These are phyloP conservation scores for Perca flavescens DNA, from an alignment of 2,113 vertebrate genomes.

Conservation along the genomic window DNA sequence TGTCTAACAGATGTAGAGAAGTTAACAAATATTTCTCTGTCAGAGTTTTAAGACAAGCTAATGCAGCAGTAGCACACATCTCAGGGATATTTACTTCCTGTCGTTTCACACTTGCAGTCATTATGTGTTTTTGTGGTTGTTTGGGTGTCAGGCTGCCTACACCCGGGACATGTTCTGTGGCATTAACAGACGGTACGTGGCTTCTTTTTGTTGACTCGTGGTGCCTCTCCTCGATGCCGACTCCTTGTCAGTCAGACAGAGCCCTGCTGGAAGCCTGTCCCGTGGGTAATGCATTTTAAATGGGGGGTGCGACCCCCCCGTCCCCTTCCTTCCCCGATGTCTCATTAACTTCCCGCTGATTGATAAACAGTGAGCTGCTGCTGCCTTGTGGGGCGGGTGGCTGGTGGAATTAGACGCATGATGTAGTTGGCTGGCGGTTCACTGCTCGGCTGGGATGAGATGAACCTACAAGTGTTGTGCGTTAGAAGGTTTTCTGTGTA, in stretches of 20 bases:
- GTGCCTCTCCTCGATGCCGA: neutral
- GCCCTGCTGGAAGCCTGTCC: slow-evolving; percentile 38
- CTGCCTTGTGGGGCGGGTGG: slow-evolving; percentile 21
- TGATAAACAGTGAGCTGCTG: slow-evolving; percentile 66
- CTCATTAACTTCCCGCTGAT: slow-evolving; percentile 77
- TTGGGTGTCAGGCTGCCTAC: slow-evolving; percentile 17
- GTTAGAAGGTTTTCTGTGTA: slow-evolving; percentile 4
- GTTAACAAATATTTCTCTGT: slow-evolving; percentile 33
- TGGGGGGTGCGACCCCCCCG: slow-evolving; percentile 38
- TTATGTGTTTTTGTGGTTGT: slow-evolving; percentile 17
- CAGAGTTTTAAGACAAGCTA: slow-evolving; percentile 16
- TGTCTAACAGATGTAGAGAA: slow-evolving; percentile 19
- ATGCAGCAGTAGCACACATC: slow-evolving; percentile 6
- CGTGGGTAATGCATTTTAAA: slow-evolving; percentile 71
- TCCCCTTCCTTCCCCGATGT: slow-evolving; percentile 13
- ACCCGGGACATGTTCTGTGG: neutral
- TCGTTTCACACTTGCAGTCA: slow-evolving; percentile 20
- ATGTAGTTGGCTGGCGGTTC: slow-evolving; percentile 27
- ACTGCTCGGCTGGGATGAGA: slow-evolving; percentile 21
- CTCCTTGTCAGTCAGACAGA: slow-evolving; percentile 46
- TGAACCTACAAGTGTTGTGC: slow-evolving; percentile 13
- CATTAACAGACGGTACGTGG: slow-evolving; percentile 15
- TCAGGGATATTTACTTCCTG: slow-evolving; percentile 4
- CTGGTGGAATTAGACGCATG: slow-evolving; percentile 46
- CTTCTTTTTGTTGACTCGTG: slow-evolving; percentile 17